These are phyloP conservation scores for Poeciliopsis paucimaculata DNA, from an alignment of 2,797 vertebrate species.

Conservation along the genomic window DNA sequence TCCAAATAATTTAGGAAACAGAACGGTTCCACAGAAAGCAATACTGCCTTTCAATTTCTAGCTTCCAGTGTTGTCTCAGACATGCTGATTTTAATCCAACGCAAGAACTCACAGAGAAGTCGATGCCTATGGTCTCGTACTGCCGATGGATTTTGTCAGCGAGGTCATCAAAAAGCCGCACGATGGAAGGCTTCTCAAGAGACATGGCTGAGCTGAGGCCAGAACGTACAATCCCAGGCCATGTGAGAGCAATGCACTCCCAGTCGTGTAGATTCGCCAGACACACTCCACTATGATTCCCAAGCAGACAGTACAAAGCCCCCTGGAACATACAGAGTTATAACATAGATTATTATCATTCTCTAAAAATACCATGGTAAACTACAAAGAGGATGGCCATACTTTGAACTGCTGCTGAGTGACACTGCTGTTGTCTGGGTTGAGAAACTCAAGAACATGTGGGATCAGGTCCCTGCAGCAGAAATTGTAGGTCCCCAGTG, in stretches of 20 bases:
- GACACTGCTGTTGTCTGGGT: conserved; percentile 84
- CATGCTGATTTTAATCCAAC: neutral
- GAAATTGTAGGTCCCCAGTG: conserved; percentile 95
- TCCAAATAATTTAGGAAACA: neutral
- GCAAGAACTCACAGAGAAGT: conserved; percentile 87
- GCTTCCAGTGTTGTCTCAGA: neutral
- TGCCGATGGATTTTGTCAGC: conserved; percentile 97
- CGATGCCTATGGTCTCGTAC: conserved; percentile 94
- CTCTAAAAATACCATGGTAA: neutral
- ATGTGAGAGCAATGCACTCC: conserved; percentile 94
- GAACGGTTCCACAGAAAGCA: neutral
- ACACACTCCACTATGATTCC: conserved; percentile 92
- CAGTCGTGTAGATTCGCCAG: conserved; percentile 96
- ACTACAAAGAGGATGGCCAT: conserved; percentile 42
- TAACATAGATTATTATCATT: neutral
- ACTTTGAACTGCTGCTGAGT: conserved; percentile 98
- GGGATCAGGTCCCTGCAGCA: conserved; percentile 97
- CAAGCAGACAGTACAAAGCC: conserved; percentile 97
- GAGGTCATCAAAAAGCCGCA: conserved; percentile 96
- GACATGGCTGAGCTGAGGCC: conserved; percentile 96
- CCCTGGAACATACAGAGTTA: conserved; percentile 77
- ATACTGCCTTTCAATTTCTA: neutral
- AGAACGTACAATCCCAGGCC: conserved; percentile 93
- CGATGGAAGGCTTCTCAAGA: conserved; percentile 96
- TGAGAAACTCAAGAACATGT: conserved; percentile 89